phyloP scores from a whole-genome alignment of 30 jellyfish, hydroid and myxozoan genomes.

The Pelagia noctiluca region DNA sequence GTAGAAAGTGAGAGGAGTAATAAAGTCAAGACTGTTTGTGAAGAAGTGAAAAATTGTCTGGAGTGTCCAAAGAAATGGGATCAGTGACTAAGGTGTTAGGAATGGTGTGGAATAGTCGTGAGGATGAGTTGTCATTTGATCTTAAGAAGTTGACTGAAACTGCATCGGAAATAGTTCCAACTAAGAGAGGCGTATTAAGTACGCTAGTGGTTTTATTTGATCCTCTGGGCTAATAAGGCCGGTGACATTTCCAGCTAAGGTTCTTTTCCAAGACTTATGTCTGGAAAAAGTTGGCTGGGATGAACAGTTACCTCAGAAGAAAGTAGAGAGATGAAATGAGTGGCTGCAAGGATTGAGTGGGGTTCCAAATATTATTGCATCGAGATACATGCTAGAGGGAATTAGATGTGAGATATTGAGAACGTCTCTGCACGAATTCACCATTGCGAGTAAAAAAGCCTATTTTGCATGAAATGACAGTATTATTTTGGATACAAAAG shows the following conservation, averaged over 20 bases:
- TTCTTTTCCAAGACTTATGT: conserved; percentile 16
- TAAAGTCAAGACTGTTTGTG: too few relatives aligned
- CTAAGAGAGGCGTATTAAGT: conserved; percentile 9
- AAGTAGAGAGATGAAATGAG: conserved; percentile 9
- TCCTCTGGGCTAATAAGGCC: conserved; percentile 17
- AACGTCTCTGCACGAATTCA: conserved; percentile 28
- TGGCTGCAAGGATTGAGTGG: neutral
- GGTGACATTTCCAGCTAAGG: neutral
- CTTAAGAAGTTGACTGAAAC: neutral
- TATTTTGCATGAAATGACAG: conserved; percentile 38
- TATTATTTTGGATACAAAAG: conserved; percentile 1
- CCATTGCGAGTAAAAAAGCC: conserved; percentile 58
- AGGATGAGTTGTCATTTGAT: conserved; percentile 21
- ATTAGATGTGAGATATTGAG: neutral
- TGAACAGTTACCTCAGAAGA: conserved; percentile 23
- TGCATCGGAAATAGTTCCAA: too few relatives aligned
- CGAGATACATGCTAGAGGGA: conserved; percentile 43
- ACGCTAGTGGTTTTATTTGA: neutral
- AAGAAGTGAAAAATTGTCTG: neutral
- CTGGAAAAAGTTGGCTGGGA: conserved; percentile 23
- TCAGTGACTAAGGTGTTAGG: conserved; percentile 6
- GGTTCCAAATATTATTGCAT: neutral
- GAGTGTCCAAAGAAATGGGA: neutral
- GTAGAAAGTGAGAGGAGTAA: conserved; percentile 6
- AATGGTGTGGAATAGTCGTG: neutral